phyloP scores from a whole-genome alignment of 2,888 invertebrate species.

The Campoletis raptor region DNA sequence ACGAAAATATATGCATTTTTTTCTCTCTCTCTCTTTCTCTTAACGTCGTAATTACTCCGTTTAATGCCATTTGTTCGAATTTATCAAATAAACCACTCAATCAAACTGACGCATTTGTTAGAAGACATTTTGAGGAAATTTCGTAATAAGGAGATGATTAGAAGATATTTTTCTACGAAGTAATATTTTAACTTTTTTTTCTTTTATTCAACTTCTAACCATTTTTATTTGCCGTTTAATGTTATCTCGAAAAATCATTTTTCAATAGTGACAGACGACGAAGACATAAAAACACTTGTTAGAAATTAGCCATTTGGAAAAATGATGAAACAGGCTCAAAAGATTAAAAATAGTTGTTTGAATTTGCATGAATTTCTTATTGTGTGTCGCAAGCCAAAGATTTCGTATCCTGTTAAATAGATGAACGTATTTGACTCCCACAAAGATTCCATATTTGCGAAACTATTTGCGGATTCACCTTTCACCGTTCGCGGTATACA shows the following conservation, averaged over 20 bases:
- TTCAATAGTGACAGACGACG: neutral
- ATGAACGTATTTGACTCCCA: constrained; percentile 15
- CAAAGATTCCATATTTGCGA: constrained; percentile 44
- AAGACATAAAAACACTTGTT: neutral
- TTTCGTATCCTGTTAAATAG: constrained; percentile 7
- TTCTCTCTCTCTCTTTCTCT: neutral
- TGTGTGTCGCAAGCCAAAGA: neutral
- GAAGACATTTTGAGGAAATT: neutral
- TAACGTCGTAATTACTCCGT: constrained; percentile 12
- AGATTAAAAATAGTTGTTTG: neutral
- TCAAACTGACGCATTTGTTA: neutral
- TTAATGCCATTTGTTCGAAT: neutral
- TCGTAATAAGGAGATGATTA: neutral
- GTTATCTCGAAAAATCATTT: neutral
- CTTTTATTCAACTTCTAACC: neutral
- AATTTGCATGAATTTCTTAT: neutral
- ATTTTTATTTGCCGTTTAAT: neutral
- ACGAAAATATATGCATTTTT: neutral
- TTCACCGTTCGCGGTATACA: constrained; percentile 52
- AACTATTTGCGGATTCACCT: constrained; percentile 60
- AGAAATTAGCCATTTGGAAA: neutral
- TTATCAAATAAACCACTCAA: neutral
- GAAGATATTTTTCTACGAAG: too few relatives aligned
- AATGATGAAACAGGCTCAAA: neutral
- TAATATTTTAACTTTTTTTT: neutral